Conservation (phyloP, 2,797 vertebrate genomes). For the Apogon talboti region DNA sequence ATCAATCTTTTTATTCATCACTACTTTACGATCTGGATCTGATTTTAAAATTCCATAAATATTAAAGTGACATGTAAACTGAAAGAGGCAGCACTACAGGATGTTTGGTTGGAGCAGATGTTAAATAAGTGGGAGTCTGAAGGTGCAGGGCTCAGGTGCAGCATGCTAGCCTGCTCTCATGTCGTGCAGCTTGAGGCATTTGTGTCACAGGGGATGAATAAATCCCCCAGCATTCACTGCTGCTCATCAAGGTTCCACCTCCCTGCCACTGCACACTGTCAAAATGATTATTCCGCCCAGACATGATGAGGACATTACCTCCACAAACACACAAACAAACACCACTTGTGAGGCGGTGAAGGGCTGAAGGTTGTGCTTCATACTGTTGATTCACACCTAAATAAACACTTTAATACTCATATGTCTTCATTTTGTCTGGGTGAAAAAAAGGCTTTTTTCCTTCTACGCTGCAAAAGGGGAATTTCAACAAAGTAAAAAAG, state of each 20-base stretch:
- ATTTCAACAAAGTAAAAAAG: too few relatives aligned
- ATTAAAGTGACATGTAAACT: conserved; percentile 5
- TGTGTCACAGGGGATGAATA: conserved; percentile 63
- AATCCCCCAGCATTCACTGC: conserved; percentile 73
- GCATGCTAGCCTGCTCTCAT: conserved; percentile 32
- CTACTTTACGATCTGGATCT: not conserved
- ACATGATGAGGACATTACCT: conserved; percentile 58
- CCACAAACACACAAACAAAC: conserved; percentile 51
- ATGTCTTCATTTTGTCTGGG: not conserved
- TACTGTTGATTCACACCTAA: conserved; percentile 23
- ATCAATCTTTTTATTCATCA: not conserved
- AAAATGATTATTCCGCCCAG: conserved; percentile 71
- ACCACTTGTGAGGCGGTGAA: conserved; percentile 14
- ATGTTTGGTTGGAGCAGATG: conserved; percentile 46
- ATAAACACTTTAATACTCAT: conserved; percentile 5
- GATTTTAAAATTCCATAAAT: conserved; percentile 13
- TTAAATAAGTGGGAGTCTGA: conserved; percentile 43
- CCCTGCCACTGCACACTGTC: conserved; percentile 63
- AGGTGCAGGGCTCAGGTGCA: conserved; percentile 65
- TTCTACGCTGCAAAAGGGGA: too few relatives aligned
- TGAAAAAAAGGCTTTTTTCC: too few relatives aligned
- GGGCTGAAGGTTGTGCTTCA: conserved; percentile 31
- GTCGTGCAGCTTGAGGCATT: conserved; percentile 28
- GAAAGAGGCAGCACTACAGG: conserved; percentile 19
- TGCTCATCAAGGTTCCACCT: conserved; percentile 63